Conservation (phyloP, 2,888 invertebrate genomes). For the Platycheirus albimanus region DNA sequence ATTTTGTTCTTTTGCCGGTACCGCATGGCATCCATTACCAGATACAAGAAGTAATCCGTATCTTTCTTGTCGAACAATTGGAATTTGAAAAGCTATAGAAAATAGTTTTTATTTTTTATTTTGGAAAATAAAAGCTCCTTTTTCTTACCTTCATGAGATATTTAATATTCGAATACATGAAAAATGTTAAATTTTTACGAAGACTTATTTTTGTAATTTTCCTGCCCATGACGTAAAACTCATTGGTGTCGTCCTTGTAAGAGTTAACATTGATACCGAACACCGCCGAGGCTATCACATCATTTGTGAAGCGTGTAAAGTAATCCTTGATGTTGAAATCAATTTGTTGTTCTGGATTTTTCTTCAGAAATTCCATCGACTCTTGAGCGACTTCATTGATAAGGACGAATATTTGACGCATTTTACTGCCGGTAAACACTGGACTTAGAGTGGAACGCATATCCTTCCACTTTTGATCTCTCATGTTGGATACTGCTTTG, state of each 20-base stretch:
- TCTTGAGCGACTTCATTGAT: constrained; percentile 79
- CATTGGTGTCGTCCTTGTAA: constrained; percentile 83
- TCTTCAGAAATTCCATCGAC: constrained; percentile 36
- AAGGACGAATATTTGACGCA: constrained; percentile 82
- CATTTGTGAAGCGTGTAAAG: constrained; percentile 79
- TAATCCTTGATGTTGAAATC: constrained; percentile 77
- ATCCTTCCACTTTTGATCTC: constrained; percentile 82
- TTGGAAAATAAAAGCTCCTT: too few relatives aligned
- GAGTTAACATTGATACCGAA: constrained; percentile 84
- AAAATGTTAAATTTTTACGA: constrained; percentile 76
- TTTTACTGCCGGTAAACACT: constrained; percentile 83
- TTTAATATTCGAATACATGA: constrained; percentile 74
- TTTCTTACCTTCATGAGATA: constrained; percentile 77
- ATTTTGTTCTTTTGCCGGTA: constrained; percentile 83
- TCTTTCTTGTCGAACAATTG: constrained; percentile 80
- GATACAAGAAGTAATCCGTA: constrained; percentile 81
- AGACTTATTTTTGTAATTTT: constrained; percentile 81
- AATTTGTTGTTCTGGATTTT: constrained; percentile 76
- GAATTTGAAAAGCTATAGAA: constrained; percentile 75
- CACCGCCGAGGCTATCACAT: constrained; percentile 79
- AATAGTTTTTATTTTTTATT: too few relatives aligned
- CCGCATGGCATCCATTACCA: constrained; percentile 83
- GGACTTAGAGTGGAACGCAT: constrained; percentile 83
- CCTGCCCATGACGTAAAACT: constrained; percentile 84
- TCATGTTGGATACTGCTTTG: constrained; percentile 83